Conservation (phyloP, 2,888 invertebrate species). For the Tenthredo livida region DNA sequence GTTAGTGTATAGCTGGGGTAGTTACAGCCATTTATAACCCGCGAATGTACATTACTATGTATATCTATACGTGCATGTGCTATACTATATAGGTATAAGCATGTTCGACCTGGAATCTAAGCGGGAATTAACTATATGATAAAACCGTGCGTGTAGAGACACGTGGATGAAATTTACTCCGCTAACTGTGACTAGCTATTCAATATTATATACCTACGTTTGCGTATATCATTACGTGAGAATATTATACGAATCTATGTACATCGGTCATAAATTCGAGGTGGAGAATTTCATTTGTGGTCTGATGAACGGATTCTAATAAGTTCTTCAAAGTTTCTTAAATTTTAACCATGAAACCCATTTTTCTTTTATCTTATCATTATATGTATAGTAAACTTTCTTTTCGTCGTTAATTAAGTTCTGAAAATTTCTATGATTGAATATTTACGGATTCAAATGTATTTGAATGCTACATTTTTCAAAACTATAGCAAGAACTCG, state of each 20-base stretch:
- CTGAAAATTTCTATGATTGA: no score
- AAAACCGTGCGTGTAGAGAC: constrained; percentile 63
- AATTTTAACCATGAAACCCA: not conserved
- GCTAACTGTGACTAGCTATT: constrained; percentile 57
- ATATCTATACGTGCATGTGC: not conserved
- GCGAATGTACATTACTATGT: not conserved
- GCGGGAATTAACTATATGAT: not conserved
- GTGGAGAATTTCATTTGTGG: not conserved
- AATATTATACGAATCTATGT: not conserved
- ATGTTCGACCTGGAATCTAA: constrained; percentile 15
- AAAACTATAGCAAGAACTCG: no score
- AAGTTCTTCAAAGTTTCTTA: not conserved
- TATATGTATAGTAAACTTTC: no score
- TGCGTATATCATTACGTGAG: not conserved
- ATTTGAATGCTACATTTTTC: no score
- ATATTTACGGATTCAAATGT: no score
- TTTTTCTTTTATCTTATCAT: no score
- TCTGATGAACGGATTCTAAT: not conserved
- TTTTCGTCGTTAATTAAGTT: no score
- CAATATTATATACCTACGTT: not conserved
- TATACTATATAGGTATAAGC: not conserved
- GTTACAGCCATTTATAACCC: constrained; percentile 26
- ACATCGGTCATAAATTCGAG: not conserved
- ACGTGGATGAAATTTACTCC: constrained; percentile 70
- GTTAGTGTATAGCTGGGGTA: not conserved